These are phyloP conservation scores for Temnothorax nylanderi DNA, from an alignment of 1,140 invertebrate genomes.

Conservation along the genomic window DNA sequence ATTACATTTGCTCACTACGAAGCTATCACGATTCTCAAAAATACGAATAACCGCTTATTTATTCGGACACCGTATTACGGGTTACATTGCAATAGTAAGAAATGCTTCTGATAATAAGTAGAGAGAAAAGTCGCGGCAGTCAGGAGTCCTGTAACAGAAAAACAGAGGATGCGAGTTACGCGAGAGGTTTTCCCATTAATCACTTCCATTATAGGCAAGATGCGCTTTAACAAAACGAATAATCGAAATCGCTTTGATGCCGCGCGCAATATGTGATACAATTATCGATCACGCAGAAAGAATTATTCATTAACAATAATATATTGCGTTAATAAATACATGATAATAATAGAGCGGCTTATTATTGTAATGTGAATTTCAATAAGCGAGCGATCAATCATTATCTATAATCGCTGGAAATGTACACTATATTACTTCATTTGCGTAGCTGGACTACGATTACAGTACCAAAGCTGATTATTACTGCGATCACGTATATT, in stretches of 20 bases:
- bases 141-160: constrained; percentile 67
- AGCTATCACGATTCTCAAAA: constrained; percentile 76
- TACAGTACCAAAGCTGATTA: constrained; percentile 54
- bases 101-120: constrained; percentile 75
- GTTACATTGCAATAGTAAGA: constrained; percentile 73
- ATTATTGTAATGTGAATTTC: constrained; percentile 48
- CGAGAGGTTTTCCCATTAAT: not conserved
- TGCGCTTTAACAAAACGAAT: constrained; percentile 26
- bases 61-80: constrained; percentile 70
- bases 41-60: constrained; percentile 75
- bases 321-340: constrained; percentile 52
- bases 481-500: constrained; percentile 36
- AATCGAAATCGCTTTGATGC: constrained; percentile 17
- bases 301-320: constrained; percentile 56
- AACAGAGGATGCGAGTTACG: constrained; percentile 30
- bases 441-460: constrained; percentile 47
- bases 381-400: constrained; percentile 46
- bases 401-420: constrained; percentile 45
- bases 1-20: constrained; percentile 76
- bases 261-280: constrained; percentile 32
- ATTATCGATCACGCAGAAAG: constrained; percentile 48
- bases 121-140: constrained; percentile 68
- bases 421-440: constrained; percentile 32
- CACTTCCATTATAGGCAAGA: not conserved
- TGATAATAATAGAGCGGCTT: constrained; percentile 46